These are phyloP conservation scores for Chiloscyllium plagiosum DNA, from an alignment of 2,113 vertebrate genomes.

Conservation along the genomic window DNA sequence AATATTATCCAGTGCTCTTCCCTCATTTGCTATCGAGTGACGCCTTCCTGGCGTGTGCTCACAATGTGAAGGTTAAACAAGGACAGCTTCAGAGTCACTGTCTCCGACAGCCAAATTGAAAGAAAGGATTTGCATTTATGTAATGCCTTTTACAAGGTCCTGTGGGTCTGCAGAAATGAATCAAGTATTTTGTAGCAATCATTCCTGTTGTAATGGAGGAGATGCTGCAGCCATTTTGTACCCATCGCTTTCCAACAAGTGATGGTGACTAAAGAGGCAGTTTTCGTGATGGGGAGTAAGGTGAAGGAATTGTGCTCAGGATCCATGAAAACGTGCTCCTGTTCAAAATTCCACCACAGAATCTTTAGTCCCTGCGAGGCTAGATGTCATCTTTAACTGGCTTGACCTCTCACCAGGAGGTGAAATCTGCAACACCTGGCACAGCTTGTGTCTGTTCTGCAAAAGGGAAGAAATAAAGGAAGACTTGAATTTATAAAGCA, in stretches of 20 bases:
- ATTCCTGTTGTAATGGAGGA: background rate
- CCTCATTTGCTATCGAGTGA: background rate
- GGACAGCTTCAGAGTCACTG: background rate
- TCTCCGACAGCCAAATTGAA: background rate
- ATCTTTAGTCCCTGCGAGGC: background rate
- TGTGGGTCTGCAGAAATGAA: background rate
- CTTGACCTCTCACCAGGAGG: background rate
- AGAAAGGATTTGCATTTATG: background rate
- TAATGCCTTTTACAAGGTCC: background rate
- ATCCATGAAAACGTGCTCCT: background rate
- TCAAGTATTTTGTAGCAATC: background rate
- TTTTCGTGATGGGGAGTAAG: background rate
- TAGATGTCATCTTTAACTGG: background rate
- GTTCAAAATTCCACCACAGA: background rate
- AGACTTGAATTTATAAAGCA: background rate
- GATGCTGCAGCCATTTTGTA: background rate
- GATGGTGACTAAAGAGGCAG: background rate
- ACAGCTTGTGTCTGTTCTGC: background rate
- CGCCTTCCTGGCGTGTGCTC: background rate
- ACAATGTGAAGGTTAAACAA: background rate
- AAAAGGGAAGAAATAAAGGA: background rate
- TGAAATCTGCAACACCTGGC: background rate
- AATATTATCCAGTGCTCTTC: background rate
- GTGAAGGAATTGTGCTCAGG: background rate
- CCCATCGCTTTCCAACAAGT: background rate